These are phyloP conservation scores for Hesperia comma DNA, from an alignment of 2,888 invertebrate genomes.

Conservation along the genomic window DNA sequence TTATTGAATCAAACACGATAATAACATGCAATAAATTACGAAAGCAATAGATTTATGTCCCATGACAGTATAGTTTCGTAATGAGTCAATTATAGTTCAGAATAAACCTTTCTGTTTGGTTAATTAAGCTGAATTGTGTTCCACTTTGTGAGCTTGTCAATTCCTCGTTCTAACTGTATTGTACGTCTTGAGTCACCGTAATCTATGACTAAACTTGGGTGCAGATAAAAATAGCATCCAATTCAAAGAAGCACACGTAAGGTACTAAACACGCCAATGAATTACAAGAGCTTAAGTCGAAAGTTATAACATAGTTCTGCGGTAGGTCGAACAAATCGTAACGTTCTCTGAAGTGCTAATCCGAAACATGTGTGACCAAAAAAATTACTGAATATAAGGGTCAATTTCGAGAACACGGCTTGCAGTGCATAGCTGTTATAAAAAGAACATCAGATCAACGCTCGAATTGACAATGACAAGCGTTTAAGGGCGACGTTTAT, in stretches of 20 bases:
- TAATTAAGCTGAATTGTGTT: conserved; percentile 26
- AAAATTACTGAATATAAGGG: conserved; percentile 76
- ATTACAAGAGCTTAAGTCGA: conserved; percentile 72
- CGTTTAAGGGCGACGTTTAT: conserved; percentile 77
- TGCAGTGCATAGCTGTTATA: conserved; percentile 57
- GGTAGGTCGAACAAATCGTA: conserved; percentile 70
- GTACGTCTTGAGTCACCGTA: conserved; percentile 16
- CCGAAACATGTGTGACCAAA: conserved; percentile 80
- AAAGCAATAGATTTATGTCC: conserved; percentile 24
- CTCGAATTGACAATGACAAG: conserved; percentile 81
- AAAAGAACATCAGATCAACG: conserved; percentile 73
- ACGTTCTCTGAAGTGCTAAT: conserved; percentile 80
- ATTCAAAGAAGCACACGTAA: conserved; percentile 43
- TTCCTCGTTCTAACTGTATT: conserved; percentile 4
- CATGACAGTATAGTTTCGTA: conserved; percentile 26
- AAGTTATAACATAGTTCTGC: conserved; percentile 71
- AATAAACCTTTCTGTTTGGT: conserved; percentile 25
- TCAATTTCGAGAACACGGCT: conserved; percentile 75
- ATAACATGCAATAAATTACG: conserved; percentile 34
- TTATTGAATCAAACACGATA: conserved; percentile 35
- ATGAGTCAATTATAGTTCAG: conserved; percentile 27
- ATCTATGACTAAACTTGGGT: conserved; percentile 31
- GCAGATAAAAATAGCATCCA: conserved; percentile 43
- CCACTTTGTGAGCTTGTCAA: conserved; percentile 15
- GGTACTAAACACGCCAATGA: conserved; percentile 65